Evolutionary conservation across 2,797 vertebrate genomes (phyloP).

Genomic region (Rhinatrema bivittatum): DNA sequence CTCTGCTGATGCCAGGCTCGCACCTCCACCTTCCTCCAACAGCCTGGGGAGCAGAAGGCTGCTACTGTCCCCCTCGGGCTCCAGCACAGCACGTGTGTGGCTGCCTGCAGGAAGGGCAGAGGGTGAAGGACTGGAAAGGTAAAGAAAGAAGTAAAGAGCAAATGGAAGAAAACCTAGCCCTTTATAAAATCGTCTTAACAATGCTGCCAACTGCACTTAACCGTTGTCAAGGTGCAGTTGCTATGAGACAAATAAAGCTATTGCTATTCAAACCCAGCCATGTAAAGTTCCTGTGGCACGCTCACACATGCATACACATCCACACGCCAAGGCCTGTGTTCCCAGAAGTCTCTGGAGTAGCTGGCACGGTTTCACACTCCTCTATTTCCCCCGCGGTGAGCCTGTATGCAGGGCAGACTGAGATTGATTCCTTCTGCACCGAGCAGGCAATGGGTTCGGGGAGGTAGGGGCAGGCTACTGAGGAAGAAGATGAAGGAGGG

Average conservation of each 20-base stretch:
- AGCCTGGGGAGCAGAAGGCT: no score
- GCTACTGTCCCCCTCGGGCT: no score
- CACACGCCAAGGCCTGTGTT: conserved; percentile 17
- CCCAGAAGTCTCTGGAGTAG: conserved; percentile 46
- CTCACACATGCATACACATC: background rate
- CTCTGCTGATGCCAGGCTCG: no score
- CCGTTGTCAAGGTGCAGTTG: conserved; percentile 34
- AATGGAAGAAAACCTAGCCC: no score
- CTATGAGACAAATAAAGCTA: conserved; percentile 22
- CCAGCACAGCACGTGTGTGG: no score
- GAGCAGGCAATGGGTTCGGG: conserved; percentile 41
- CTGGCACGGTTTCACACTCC: conserved; percentile 43
- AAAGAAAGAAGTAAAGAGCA: no score
- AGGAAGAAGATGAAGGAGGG: conserved; percentile 1
- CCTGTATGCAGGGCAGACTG: conserved; percentile 31
- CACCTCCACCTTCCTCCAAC: no score
- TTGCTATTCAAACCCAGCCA: background rate
- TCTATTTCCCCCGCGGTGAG: conserved; percentile 41
- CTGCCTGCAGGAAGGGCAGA: no score
- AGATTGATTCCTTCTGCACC: conserved; percentile 49
- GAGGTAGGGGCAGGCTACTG: conserved; percentile 25
- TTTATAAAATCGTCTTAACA: no score
- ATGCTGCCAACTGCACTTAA: background rate
- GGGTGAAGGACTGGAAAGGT: no score
- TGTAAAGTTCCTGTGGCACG: background rate